phyloP scores from a whole-genome alignment of 2,113 vertebrate species.

The Aptenodytes patagonicus region DNA sequence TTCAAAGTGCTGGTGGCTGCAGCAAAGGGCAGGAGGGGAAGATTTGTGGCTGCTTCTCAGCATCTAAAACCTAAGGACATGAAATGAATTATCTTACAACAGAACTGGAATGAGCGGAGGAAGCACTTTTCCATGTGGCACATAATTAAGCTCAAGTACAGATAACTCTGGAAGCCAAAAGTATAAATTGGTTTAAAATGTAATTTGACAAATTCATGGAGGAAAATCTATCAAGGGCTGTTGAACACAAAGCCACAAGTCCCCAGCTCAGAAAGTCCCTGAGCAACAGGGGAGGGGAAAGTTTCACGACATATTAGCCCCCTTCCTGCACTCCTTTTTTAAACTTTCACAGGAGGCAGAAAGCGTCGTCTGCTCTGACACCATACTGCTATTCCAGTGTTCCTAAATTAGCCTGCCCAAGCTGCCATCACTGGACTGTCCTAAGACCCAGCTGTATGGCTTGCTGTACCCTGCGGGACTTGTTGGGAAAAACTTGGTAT shows the following conservation, averaged over 20 bases:
- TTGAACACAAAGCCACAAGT: not conserved
- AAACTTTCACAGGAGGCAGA: not conserved
- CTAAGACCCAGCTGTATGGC: not conserved
- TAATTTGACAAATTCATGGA: not conserved
- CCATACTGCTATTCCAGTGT: accelerated
- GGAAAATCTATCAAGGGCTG: not conserved
- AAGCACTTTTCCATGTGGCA: not conserved
- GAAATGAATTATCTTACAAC: not conserved
- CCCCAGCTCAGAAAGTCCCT: not conserved
- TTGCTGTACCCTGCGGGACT: not conserved
- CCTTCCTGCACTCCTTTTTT: not conserved
- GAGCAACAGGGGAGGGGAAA: not conserved
- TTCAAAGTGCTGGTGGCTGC: not conserved
- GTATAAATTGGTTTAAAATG: not conserved
- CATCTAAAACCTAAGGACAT: not conserved
- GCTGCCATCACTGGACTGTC: accelerated
- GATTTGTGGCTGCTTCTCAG: not conserved
- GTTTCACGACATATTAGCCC: not conserved
- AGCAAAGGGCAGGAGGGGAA: not conserved
- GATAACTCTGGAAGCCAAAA: conserved; percentile 4
- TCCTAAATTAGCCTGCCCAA: not conserved
- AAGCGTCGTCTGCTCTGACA: not conserved
- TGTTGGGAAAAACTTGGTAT: not conserved
- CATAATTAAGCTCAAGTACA: conserved; percentile 24
- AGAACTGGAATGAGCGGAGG: not conserved